Conservation (phyloP, 2,888 invertebrate species). For the Villa cingulata region DNA sequence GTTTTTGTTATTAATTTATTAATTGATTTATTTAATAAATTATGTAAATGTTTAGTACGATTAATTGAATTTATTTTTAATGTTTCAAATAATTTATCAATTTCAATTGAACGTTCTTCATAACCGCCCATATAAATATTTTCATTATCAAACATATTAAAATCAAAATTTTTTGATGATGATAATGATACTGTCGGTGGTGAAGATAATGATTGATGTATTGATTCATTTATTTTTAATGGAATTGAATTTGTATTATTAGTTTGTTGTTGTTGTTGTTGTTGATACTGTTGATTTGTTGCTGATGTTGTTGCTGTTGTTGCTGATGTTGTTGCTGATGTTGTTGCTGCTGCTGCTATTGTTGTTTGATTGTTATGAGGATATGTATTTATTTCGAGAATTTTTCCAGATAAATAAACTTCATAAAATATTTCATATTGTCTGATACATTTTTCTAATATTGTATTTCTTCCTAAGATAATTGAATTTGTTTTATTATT, state of each 20-base stretch:
- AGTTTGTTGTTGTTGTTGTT: not conserved
- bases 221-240: conserved; percentile 16
- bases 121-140: conserved; percentile 37
- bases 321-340: too few species aligned
- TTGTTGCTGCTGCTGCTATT: conserved; percentile 5
- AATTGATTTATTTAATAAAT: conserved; percentile 22
- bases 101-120: conserved; percentile 26
- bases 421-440: conserved; percentile 44
- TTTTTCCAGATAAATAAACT: conserved; percentile 22
- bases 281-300: too few species aligned
- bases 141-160: conserved; percentile 28
- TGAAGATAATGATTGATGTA: not conserved
- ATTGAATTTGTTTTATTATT: not conserved
- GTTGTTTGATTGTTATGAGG: conserved; percentile 15
- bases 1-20: not conserved
- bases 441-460: conserved; percentile 44
- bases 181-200: not conserved
- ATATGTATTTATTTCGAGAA: conserved; percentile 15
- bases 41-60: conserved; percentile 36
- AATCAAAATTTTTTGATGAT: not conserved
- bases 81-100: conserved; percentile 36
- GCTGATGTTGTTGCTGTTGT: too few species aligned
- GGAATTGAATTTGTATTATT: conserved; percentile 17
- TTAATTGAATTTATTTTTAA: conserved; percentile 37
- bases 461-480: conserved; percentile 31